These are phyloP conservation scores for Strongylocentrotus purpuratus DNA, from an alignment of 35 echinoderm and acorn worm species.

Conservation along the genomic window DNA sequence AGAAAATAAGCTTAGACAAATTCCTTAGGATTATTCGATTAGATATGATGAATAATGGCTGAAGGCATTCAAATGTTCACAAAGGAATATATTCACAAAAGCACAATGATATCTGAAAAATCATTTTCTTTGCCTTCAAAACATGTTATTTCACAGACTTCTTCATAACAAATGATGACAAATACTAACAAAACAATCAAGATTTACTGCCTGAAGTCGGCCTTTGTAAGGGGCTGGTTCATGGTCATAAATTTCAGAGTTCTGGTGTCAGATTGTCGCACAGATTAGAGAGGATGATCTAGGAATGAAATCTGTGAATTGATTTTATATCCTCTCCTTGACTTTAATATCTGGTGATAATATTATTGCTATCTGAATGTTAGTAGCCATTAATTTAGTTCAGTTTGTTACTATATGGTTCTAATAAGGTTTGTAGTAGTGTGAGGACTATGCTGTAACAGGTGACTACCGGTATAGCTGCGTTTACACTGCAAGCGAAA, in stretches of 20 bases:
- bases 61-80: not conserved
- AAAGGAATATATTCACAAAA: constrained; percentile 6
- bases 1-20: not conserved
- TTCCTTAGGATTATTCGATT: constrained; percentile 1
- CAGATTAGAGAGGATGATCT: not conserved
- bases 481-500: too few relatives aligned
- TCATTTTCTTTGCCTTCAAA: constrained; percentile 2
- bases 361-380: not conserved
- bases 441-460: too few relatives aligned
- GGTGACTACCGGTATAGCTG: too few relatives aligned
- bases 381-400: not conserved
- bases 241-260: not conserved
- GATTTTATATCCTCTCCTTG: not conserved
- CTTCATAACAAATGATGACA: not conserved
- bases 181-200: not conserved
- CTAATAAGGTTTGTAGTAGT: too few relatives aligned
- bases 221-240: not conserved
- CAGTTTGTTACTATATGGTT: too few relatives aligned
- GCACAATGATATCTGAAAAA: not conserved
- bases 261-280: not conserved
- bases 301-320: not conserved
- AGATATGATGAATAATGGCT: constrained; percentile 3
- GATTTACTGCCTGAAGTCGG: not conserved
- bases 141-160: not conserved
- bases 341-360: not conserved